Base-by-base conservation (phyloP, 1,140 invertebrate genomes). In the Trichoplusia ni region DNA sequence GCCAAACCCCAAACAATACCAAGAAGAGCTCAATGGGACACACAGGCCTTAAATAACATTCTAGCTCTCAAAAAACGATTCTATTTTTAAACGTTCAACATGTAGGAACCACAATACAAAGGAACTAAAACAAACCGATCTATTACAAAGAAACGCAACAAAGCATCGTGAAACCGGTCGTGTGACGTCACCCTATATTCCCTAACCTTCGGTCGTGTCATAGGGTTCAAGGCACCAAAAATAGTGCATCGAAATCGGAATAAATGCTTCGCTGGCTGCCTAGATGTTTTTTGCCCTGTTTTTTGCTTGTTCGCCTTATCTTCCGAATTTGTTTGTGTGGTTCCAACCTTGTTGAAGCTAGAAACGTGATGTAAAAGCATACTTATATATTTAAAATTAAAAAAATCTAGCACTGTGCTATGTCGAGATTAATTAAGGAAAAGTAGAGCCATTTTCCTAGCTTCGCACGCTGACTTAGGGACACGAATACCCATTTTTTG, bases 231-330 rank as follows among this genome's bases (percentile, higher is more conserved):
- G 38, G 38, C 21, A 60, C 40, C 27, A n/a, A 35, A 27, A 47
- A 60, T 60, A 60, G 42, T 60, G 56, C 42, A 60, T 46, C 56
- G 42, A 25, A 58, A 58, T 58, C 51, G 51, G 56, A 47, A 60
- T 47, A 47, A 60, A 60, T 58, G 54, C 56, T 35, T 60, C 31
- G 40, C 25, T 60, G 40, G 35, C 27, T 42, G 27, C 42, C 42
- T 47, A 60, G 54, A n/a, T 21, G 5, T 54, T 58, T 58, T 56
- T 38, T 58, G 54, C 13, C 11, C 31, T 14, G 13, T 44, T 60
- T 60, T 60, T 60, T 60, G 42, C 13, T 9, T 8, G 29, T 3
- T 14, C 4, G 8, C 23, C 2, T 38, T 58, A 42, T 58, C 38
- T 58, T 58, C 38, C 16, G 25, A 40, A 31, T 49, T 49, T 49